Conservation (phyloP, 1,140 invertebrate genomes). For the fruit fly (Drosophila melanogaster) region DNA sequence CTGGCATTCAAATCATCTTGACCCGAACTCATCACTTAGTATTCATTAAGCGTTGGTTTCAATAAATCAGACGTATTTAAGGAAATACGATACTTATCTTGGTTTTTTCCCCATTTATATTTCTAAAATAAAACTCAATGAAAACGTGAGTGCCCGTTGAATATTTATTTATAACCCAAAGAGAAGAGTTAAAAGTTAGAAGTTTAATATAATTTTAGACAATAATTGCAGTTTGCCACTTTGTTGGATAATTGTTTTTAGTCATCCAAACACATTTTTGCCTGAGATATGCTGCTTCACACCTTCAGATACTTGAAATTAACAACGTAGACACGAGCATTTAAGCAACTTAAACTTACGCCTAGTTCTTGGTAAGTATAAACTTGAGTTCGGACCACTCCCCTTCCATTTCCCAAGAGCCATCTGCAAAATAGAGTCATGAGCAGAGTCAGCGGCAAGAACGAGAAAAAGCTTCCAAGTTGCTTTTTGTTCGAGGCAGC, state of each 20-base stretch:
- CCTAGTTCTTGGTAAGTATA: conserved; percentile 31
- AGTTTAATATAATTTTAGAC: too few species aligned
- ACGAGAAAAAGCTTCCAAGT: conserved; percentile 52
- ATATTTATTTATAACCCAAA: too few species aligned
- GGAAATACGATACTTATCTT: too few species aligned
- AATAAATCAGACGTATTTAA: too few species aligned
- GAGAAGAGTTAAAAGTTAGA: too few species aligned
- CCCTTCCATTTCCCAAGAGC: conserved; percentile 15
- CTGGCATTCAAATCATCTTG: not conserved
- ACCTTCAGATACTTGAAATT: conserved; percentile 28
- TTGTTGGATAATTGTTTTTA: not conserved
- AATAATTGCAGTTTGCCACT: too few species aligned
- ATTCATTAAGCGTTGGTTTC: too few species aligned
- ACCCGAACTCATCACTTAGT: not conserved
- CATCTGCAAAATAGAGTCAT: conserved; percentile 33
- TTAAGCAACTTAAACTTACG: conserved; percentile 15
- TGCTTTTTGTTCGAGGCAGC: conserved; percentile 57
- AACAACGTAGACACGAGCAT: conserved; percentile 35
- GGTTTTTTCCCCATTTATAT: not conserved
- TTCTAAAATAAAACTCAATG: not conserved
- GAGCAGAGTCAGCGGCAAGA: conserved; percentile 6
- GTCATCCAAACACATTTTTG: not conserved
- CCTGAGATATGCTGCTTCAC: conserved; percentile 21
- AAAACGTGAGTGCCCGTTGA: too few species aligned
- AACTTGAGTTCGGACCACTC: conserved; percentile 19